phyloP scores from a whole-genome alignment of 2,888 invertebrate genomes.

The Dione juno region DNA sequence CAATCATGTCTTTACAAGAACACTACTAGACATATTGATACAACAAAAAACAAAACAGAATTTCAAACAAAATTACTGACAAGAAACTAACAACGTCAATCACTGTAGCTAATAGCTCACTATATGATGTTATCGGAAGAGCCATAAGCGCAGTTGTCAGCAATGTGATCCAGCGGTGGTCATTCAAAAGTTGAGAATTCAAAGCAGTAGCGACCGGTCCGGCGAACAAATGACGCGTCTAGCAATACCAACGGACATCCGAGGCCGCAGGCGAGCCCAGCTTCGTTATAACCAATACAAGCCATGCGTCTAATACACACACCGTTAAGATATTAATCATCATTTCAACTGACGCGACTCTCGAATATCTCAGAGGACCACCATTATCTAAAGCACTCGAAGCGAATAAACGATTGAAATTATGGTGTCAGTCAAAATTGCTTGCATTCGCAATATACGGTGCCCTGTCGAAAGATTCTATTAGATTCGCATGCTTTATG shows the following conservation, averaged over 20 bases:
- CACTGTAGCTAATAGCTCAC: slow-evolving; percentile 79
- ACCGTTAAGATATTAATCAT: slow-evolving; percentile 80
- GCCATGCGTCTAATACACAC: slow-evolving; percentile 50
- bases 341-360: slow-evolving; percentile 75
- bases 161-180: slow-evolving; percentile 60
- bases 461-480: slow-evolving; percentile 57
- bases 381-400: slow-evolving; percentile 69
- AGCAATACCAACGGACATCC: slow-evolving; percentile 59
- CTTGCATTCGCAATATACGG: slow-evolving; percentile 48
- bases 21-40: slow-evolving; percentile 39
- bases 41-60: slow-evolving; percentile 63
- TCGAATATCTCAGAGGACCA: slow-evolving; percentile 76
- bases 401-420: slow-evolving; percentile 54
- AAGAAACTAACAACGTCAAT: slow-evolving; percentile 81
- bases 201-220: slow-evolving; percentile 60
- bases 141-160: slow-evolving; percentile 79
- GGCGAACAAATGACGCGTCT: slow-evolving; percentile 64
- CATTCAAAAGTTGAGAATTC: slow-evolving; percentile 73
- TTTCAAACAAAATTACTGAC: slow-evolving; percentile 82
- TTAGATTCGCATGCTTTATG: slow-evolving; percentile 49
- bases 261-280: slow-evolving; percentile 49
- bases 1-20: slow-evolving; percentile 31
- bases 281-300: slow-evolving; percentile 45
- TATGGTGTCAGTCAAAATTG: slow-evolving; percentile 49
- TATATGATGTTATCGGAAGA: slow-evolving; percentile 71